Evolutionary conservation across 2,113 vertebrate genomes (phyloP).

Genomic region (Coreoperca whiteheadi): DNA sequence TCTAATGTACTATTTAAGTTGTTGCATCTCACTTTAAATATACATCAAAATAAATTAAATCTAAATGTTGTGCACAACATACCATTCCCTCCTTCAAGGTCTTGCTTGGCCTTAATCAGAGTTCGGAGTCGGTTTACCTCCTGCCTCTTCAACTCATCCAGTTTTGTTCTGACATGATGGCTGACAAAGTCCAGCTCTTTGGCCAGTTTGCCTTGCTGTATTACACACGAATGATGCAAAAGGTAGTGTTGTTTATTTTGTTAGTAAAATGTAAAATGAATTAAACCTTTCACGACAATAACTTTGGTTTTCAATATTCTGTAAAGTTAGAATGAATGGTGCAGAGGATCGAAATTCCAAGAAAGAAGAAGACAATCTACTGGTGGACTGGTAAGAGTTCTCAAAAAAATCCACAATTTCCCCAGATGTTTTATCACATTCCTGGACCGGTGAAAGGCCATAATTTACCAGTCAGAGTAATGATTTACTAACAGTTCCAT

Average conservation of each 20-base stretch:
- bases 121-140: constrained; percentile 94
- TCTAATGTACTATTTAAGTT: not conserved
- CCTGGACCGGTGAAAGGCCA: not conserved
- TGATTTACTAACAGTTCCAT: not conserved
- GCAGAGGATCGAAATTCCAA: not conserved
- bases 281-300: not conserved
- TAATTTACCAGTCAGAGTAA: not conserved
- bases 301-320: not conserved
- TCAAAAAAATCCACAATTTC: not conserved
- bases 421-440: not conserved
- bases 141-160: constrained; percentile 97
- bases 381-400: not conserved
- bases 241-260: not conserved
- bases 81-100: constrained; percentile 91
- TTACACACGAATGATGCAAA: constrained; percentile 8
- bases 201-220: constrained; percentile 93
- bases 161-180: constrained; percentile 93
- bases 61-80: constrained; percentile 25
- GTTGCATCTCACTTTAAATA: not conserved
- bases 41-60: constrained; percentile 3
- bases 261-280: not conserved
- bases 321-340: not conserved
- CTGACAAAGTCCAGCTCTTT: constrained; percentile 97
- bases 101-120: constrained; percentile 96
- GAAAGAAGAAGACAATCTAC: not conserved